These are phyloP conservation scores for Eremobia ochroleuca DNA, from an alignment of 2,888 invertebrate species.

Conservation along the genomic window DNA sequence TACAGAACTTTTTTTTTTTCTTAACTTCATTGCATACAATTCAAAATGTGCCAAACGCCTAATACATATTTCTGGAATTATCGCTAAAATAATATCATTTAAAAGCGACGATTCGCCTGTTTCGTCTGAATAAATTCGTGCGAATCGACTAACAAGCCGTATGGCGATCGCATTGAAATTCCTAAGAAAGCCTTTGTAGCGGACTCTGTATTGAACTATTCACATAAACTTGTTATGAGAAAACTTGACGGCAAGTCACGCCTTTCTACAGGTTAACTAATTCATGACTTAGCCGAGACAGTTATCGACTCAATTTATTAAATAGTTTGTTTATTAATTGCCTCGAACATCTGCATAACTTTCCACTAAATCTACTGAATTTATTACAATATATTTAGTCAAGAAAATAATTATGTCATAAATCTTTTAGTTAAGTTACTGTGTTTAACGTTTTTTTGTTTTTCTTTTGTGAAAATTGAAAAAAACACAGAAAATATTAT, in stretches of 20 bases:
- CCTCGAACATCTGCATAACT: slow-evolving; percentile 56
- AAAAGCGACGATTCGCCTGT: neutral
- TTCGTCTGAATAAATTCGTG: neutral
- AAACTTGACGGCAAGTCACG: slow-evolving; percentile 16
- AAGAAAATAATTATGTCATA: slow-evolving; percentile 4
- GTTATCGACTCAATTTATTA: slow-evolving; percentile 55
- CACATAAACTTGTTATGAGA: slow-evolving; percentile 37
- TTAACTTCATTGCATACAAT: too few species aligned
- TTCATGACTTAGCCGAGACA: slow-evolving; percentile 37
- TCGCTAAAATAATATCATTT: neutral
- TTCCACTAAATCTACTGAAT: slow-evolving; percentile 40
- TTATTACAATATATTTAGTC: slow-evolving; percentile 33
- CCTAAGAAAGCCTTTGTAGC: neutral
- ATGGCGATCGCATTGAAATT: neutral
- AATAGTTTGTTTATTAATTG: slow-evolving; percentile 48
- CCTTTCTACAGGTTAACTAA: slow-evolving; percentile 34
- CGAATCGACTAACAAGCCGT: neutral
- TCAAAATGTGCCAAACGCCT: too few species aligned
- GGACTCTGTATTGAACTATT: neutral
- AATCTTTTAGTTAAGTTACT: slow-evolving; percentile 1
- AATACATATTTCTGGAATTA: neutral
- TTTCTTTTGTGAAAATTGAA: neutral
- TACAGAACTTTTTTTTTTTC: too few species aligned
- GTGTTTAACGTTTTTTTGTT: neutral
- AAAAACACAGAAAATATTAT: neutral